A percentile compares a stretch with the other conserved stretches of the same genome.
phyloP scores from a whole-genome alignment of 1,140 invertebrate species.

The Bactericera cockerelli region DNA sequence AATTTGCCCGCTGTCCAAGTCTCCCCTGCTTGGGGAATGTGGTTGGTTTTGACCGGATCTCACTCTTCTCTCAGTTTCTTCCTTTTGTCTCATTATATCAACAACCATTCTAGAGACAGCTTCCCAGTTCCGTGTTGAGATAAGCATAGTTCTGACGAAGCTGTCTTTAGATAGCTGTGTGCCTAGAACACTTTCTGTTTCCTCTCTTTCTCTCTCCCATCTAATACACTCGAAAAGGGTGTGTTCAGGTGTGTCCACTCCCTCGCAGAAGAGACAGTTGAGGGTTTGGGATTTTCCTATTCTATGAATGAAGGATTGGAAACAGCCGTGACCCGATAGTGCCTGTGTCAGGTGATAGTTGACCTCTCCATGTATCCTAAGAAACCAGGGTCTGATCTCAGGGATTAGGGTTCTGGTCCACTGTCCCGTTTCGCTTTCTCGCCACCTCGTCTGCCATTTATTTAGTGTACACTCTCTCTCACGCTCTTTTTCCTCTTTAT shows the following conservation, averaged over 20 bases:
- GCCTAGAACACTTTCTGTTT: not conserved
- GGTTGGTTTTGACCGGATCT: too few relatives aligned
- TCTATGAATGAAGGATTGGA: not conserved
- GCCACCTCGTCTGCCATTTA: not conserved
- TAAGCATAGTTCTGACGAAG: not conserved
- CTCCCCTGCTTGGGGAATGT: too few relatives aligned
- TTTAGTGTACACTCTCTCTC: not conserved
- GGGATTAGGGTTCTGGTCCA: not conserved
- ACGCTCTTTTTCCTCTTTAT: not conserved
- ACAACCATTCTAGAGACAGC: not conserved
- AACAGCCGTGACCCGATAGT: not conserved
- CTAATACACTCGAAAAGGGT: not conserved
- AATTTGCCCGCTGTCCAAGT: too few relatives aligned
- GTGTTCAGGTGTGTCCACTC: conserved; percentile 8
- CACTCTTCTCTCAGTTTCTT: not conserved
- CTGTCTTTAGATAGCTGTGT: not conserved
- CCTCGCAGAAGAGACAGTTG: not conserved
- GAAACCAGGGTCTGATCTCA: not conserved
- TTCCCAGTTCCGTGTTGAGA: not conserved
- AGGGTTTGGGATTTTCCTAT: not conserved
- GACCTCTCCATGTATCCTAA: not conserved
- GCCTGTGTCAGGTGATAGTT: conserved; percentile 4
- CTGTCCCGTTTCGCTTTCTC: not conserved
- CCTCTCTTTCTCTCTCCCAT: not conserved
- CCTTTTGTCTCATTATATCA: not conserved